Evolutionary conservation across 2,888 invertebrate species (phyloP), one percentile per base, ranked within the genome.

Genomic region (Bruchidius siliquastri): DNA sequence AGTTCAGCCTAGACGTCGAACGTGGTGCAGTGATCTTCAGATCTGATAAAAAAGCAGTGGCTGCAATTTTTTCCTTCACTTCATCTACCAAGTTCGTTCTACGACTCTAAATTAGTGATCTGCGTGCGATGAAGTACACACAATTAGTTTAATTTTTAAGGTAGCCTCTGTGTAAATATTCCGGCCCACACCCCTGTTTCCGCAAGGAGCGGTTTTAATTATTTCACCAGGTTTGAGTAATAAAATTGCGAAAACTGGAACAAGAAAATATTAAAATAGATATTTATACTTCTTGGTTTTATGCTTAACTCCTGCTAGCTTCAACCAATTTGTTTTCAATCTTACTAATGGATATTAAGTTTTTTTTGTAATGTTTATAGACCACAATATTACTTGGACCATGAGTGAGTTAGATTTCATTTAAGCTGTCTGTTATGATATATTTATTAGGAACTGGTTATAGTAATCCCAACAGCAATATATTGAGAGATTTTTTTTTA

Each of bases 181-280:
- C 49, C 18, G 6, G 18, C 13, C 49, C 13, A 49, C 49, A 49
- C 49, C 49, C 49, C 8, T 49, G 49, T 18, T 76, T 72, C 75
- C 77, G 73, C 69, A 67, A 73, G 76, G 79, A 67, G 72, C 73
- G 70, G 76, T 78, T 78, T 77, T 78, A 78, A 78, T 77, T 77
- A 75, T 76, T 72, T 76, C 69, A 72, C 73, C 73, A 67, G 68
- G 76, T 76, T 77, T 49, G 75, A 75, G 74, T 72, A 72, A 76
- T 75, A 70, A 74, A 77, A 75, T 74, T 75, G 73, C 68, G 72
- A 49, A 49, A 49, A 49, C 13, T 49, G 49, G 49, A 49, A 49
- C 49, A 49, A 49, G 49, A 49, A 49, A 49, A 49, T 49, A 49
- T 49, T 49, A 49, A 49, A 49, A 49, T 49, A 49, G 49, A 18